These are phyloP conservation scores for Fulmarus glacialis DNA, from an alignment of 2,113 vertebrate genomes.

Conservation along the genomic window DNA sequence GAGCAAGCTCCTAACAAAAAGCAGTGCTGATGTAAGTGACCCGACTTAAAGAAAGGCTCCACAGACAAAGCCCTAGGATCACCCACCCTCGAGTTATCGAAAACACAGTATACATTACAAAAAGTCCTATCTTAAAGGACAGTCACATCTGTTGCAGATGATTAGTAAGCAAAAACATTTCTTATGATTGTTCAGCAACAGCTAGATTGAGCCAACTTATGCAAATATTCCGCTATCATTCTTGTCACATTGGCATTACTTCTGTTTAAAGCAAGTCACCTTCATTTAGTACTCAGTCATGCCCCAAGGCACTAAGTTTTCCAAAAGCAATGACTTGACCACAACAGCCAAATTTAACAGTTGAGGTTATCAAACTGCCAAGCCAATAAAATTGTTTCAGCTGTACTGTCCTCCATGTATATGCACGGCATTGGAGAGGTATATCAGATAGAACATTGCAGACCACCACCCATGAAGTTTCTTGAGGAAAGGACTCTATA, in stretches of 20 bases:
- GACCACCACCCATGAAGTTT: background rate
- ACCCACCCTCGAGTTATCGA: background rate
- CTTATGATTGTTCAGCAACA: background rate
- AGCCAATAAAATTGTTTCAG: background rate
- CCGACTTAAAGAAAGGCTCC: background rate
- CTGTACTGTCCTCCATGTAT: background rate
- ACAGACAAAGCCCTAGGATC: background rate
- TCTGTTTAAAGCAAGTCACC: background rate
- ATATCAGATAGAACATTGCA: background rate
- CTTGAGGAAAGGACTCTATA: background rate
- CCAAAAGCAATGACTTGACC: background rate
- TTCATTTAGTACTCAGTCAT: background rate
- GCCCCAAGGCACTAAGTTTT: background rate
- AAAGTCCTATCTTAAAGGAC: background rate
- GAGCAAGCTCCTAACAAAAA: background rate
- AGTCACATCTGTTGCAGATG: background rate
- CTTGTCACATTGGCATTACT: background rate
- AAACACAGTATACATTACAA: background rate
- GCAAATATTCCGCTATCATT: background rate
- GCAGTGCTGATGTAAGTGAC: background rate
- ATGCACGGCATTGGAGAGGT: background rate
- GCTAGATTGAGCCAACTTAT: background rate
- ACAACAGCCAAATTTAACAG: background rate
- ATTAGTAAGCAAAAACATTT: background rate
- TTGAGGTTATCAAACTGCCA: background rate